A percentile compares a stretch with the other conserved stretches of the same genome.
Conservation (phyloP, 2,888 invertebrate species). For the Lepidocyrtinus sp. region DNA sequence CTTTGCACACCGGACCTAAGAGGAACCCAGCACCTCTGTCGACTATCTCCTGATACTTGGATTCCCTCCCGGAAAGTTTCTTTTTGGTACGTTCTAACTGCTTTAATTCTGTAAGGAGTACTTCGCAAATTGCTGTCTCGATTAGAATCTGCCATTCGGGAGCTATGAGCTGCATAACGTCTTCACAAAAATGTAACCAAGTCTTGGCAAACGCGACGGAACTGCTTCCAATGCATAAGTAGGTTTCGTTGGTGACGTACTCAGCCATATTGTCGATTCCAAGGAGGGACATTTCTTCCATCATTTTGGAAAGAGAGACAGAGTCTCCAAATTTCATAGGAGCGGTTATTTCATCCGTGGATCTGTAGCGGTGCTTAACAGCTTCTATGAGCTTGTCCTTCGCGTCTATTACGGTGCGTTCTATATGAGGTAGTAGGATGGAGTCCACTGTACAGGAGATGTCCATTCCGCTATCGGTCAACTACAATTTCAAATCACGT, state of each 20-base stretch:
- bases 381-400: conserved; percentile 88
- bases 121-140: conserved; percentile 81
- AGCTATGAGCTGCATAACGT: conserved; percentile 83
- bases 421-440: conserved; percentile 83
- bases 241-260: conserved; percentile 74
- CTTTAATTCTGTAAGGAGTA: conserved; percentile 83
- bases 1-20: conserved; percentile 78
- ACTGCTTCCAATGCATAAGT: conserved; percentile 80
- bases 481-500: conserved; percentile 71
- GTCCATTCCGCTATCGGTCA: conserved; percentile 84
- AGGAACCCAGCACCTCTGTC: conserved; percentile 82
- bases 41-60: conserved; percentile 76
- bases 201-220: conserved; percentile 86
- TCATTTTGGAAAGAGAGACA: conserved; percentile 79
- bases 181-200: conserved; percentile 82
- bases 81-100: conserved; percentile 75
- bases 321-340: conserved; percentile 86
- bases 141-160: conserved; percentile 83
- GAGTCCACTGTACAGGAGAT: conserved; percentile 92
- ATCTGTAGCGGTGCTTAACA: conserved; percentile 78
- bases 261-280: conserved; percentile 79
- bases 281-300: conserved; percentile 81
- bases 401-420: conserved; percentile 83
- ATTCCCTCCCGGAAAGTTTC: conserved; percentile 73
- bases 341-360: conserved; percentile 88